Evolutionary conservation across 2,888 invertebrate species (phyloP).

Genomic region (Molanna angustata): DNA sequence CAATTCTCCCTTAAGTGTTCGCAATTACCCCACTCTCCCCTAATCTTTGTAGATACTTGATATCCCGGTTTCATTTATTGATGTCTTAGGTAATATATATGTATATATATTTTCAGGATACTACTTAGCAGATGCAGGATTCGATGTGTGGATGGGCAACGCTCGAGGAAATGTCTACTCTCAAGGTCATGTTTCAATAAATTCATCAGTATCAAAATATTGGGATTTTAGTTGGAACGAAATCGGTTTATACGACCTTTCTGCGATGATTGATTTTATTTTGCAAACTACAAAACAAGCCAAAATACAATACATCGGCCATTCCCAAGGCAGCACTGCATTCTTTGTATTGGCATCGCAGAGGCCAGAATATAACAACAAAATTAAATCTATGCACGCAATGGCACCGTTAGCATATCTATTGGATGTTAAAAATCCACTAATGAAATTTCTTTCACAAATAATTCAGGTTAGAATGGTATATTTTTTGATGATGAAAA

Average conservation of each 20-base stretch:
- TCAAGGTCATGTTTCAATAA: slow-evolving; percentile 44
- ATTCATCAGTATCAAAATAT: slow-evolving; percentile 36
- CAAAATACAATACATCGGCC: slow-evolving; percentile 67
- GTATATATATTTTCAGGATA: slow-evolving; percentile 26
- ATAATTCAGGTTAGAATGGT: too few species aligned
- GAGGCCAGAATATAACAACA: slow-evolving; percentile 58
- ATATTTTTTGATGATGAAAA: too few species aligned
- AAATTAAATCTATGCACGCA: slow-evolving; percentile 56
- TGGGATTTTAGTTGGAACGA: slow-evolving; percentile 70
- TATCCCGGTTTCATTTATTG: not conserved
- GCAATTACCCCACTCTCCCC: too few species aligned
- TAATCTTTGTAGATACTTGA: too few species aligned
- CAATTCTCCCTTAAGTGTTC: too few species aligned
- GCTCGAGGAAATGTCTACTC: slow-evolving; percentile 61
- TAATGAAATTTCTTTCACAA: too few species aligned
- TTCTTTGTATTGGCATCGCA: slow-evolving; percentile 60
- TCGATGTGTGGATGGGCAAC: slow-evolving; percentile 70
- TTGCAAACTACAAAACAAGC: slow-evolving; percentile 52
- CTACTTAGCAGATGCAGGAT: slow-evolving; percentile 53
- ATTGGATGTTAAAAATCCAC: slow-evolving; percentile 48
- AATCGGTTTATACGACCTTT: slow-evolving; percentile 71
- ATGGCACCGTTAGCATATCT: slow-evolving; percentile 61
- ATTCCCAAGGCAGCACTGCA: slow-evolving; percentile 66
- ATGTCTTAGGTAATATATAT: too few species aligned
- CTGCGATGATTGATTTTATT: slow-evolving; percentile 70